These are phyloP conservation scores for Ladona fulva DNA, from an alignment of 1,140 invertebrate species.

Conservation along the genomic window DNA sequence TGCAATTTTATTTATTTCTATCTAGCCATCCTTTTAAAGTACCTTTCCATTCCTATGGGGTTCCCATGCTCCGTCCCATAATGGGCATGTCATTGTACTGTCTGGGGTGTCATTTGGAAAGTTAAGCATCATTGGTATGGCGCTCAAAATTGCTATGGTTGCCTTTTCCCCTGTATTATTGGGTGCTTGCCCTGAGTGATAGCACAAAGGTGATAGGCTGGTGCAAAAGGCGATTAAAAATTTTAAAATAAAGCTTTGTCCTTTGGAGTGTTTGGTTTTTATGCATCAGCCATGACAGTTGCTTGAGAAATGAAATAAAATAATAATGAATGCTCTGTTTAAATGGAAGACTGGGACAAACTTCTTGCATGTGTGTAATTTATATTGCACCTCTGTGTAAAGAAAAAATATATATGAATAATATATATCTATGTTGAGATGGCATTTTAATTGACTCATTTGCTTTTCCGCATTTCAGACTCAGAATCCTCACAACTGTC, in stretches of 20 bases:
- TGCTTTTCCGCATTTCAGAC: no score
- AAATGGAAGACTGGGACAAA: constrained; percentile 4
- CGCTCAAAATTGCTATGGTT: not conserved
- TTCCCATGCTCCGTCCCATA: not conserved
- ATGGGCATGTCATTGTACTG: not conserved
- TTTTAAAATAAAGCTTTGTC: not conserved
- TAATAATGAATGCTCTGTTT: constrained; percentile 10
- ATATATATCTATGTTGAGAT: constrained; percentile 7
- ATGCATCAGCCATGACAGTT: constrained; percentile 8
- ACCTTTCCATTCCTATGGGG: no score
- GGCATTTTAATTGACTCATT: no score
- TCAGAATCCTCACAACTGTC: constrained; percentile 74
- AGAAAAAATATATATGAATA: constrained; percentile 6
- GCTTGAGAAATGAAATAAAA: constrained; percentile 10
- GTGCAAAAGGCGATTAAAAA: not conserved
- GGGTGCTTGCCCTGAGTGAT: constrained; percentile 1
- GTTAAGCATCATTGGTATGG: not conserved
- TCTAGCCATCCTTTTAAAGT: no score
- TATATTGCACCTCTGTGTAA: constrained; percentile 5
- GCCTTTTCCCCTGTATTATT: constrained; percentile 2
- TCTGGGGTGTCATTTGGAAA: no score
- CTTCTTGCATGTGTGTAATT: constrained; percentile 6
- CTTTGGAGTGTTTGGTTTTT: not conserved
- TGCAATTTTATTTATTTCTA: no score
- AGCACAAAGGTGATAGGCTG: constrained; percentile 7